These are phyloP conservation scores for Linyphia triangularis DNA, from an alignment of 2,888 invertebrate species.

Conservation along the genomic window DNA sequence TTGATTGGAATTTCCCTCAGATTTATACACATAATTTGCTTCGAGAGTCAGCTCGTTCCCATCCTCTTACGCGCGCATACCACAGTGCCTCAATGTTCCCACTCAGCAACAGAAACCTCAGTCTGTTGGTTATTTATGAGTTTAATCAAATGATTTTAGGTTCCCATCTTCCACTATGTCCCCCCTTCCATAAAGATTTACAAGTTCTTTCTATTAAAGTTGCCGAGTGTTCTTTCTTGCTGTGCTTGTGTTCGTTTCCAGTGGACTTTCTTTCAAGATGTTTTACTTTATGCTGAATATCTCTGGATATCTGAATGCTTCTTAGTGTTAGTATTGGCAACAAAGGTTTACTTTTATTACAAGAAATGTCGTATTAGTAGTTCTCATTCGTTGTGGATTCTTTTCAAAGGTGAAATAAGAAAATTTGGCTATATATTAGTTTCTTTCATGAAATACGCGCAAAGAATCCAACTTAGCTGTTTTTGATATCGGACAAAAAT, in stretches of 20 bases:
- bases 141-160: conserved; percentile 70
- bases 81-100: conserved; percentile 14
- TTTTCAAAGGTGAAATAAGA: too few relatives aligned
- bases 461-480: too few relatives aligned
- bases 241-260: not conserved
- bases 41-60: not conserved
- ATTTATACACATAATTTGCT: conserved; percentile 58
- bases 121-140: conserved; percentile 57
- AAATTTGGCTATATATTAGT: too few relatives aligned
- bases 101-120: not conserved
- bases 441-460: too few relatives aligned
- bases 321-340: not conserved
- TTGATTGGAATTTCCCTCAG: conserved; percentile 59
- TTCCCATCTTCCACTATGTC: not conserved
- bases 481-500: too few relatives aligned
- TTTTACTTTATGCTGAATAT: too few relatives aligned
- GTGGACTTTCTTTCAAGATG: not conserved
- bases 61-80: conserved; percentile 22
- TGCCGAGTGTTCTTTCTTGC: not conserved
- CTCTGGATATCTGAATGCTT: too few relatives aligned
- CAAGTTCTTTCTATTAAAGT: conserved; percentile 42
- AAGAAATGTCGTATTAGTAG: not conserved
- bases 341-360: not conserved
- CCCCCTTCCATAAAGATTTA: conserved; percentile 54
- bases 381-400: too few relatives aligned